Evolutionary conservation across 2,888 invertebrate genomes (phyloP), one percentile per base, ranked within the genome.

Genomic region (Ophioninae sp.): DNA sequence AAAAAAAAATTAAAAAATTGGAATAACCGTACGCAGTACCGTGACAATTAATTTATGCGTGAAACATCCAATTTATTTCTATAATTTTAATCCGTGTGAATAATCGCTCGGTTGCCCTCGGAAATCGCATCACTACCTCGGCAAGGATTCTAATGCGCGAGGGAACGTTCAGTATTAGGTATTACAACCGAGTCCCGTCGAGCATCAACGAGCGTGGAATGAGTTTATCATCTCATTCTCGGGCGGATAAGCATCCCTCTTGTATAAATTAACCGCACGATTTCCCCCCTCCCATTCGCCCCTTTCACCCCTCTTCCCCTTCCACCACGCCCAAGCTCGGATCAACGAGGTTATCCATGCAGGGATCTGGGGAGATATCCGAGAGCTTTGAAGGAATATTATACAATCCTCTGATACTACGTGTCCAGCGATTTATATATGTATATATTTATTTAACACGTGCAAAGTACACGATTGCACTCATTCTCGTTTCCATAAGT

Each of bases 281-380:
- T 75, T 74, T 76, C 30, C 67, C 50, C 7, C 23, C 61, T 30
- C 8, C 23, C n/a, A n/a, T n/a, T n/a, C n/a, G n/a, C n/a, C n/a
- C n/a, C n/a, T 23, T 62, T 23, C 20, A 13, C 13, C 17, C 0
- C 50, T 62, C n/a, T 39, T 20, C 13, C 17, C 0, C 50, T 17
- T 13, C 13, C 44, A 44, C 1, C 50, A 2, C 6, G 17, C 50
- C 17, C 50, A 17, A 17, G 30, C 56, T 39, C 64, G 67, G 78
- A 84, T 79, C 65, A 72, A 30, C 67, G 56, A 62, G 83, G 69
- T 84, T 74, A 78, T 82, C 83, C 20, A 10, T 61, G 75, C 41
- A 61, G 39, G 30, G 56, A 81, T 81, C 81, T 81, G 41, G 44
- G 21, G 78, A 84, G 78, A 81, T 81, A 78, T 75, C 64, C 81